A percentile compares a stretch with the other conserved stretches of the same genome.
Evolutionary conservation across 2,113 vertebrate genomes (phyloP).

Genomic region (Chaetodon auriga): DNA sequence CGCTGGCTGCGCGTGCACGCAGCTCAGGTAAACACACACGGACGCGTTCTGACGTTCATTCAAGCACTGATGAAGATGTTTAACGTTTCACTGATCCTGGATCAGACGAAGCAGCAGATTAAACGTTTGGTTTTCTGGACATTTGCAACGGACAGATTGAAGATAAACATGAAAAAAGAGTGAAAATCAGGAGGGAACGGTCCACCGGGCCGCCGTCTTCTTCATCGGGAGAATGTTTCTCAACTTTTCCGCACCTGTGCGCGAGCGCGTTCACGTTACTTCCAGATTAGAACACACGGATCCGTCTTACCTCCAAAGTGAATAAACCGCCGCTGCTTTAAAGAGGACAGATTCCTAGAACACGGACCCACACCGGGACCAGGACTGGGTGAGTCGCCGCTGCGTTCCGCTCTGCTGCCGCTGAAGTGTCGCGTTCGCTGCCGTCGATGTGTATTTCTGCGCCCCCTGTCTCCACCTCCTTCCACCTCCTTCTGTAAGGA

Average conservation of each 20-base stretch:
- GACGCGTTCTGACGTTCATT: too few species aligned
- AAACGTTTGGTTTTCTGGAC: not conserved
- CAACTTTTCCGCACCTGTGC: constrained; percentile 18
- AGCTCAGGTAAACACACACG: too few species aligned
- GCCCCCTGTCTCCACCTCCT: not conserved
- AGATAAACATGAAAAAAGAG: too few species aligned
- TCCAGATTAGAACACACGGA: not conserved
- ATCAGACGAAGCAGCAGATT: too few species aligned
- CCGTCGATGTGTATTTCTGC: not conserved
- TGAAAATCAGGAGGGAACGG: too few species aligned
- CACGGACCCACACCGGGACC: not conserved
- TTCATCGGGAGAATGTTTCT: not conserved
- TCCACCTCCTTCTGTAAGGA: constrained; percentile 2
- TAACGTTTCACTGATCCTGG: too few species aligned
- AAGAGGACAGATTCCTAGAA: not conserved
- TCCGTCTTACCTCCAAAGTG: constrained; percentile 21
- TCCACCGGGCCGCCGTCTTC: too few species aligned
- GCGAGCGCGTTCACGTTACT: not conserved
- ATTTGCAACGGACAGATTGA: too few species aligned
- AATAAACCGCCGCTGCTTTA: not conserved
- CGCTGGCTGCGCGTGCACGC: too few species aligned
- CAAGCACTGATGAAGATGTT: too few species aligned
- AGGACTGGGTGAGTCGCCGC: not conserved
- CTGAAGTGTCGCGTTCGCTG: constrained; percentile 27
- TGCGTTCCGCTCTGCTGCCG: not conserved